These are phyloP conservation scores for Lottia scabra DNA, from an alignment of 2,888 invertebrate species.

Conservation along the genomic window DNA sequence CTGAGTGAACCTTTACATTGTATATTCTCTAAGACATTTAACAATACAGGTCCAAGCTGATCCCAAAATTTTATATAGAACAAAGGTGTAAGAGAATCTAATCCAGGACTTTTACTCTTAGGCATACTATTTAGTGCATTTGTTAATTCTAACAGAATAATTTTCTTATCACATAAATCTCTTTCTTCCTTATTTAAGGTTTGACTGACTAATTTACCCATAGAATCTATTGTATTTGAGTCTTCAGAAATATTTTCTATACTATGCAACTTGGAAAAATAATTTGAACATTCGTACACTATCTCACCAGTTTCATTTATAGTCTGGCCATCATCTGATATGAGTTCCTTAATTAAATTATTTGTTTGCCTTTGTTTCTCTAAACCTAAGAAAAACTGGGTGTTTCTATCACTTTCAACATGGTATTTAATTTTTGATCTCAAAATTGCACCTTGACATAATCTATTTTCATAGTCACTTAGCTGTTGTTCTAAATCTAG, in stretches of 20 bases:
- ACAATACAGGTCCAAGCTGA: not conserved
- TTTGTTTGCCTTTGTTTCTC: not conserved
- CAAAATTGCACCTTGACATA: slow-evolving; percentile 7
- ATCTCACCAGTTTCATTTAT: not conserved
- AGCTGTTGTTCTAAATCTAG: not conserved
- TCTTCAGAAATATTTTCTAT: not conserved
- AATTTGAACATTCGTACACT: not conserved
- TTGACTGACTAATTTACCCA: not conserved
- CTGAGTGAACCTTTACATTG: not conserved
- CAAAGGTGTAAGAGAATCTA: not conserved
- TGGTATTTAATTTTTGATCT: not conserved
- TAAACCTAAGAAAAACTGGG: not conserved
- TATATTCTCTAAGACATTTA: not conserved
- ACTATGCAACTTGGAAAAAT: not conserved
- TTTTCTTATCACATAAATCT: not conserved
- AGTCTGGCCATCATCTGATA: not conserved
- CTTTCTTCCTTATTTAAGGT: not conserved
- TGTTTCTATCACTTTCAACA: slow-evolving; percentile 10
- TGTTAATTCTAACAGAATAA: not conserved
- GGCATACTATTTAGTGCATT: not conserved
- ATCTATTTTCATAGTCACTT: not conserved
- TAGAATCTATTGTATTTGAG: not conserved
- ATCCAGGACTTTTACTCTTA: not conserved
- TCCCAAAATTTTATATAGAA: not conserved
- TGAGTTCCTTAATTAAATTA: not conserved